Evolutionary conservation across 2,113 vertebrate genomes (phyloP).

Genomic region (Tupaia tana): DNA sequence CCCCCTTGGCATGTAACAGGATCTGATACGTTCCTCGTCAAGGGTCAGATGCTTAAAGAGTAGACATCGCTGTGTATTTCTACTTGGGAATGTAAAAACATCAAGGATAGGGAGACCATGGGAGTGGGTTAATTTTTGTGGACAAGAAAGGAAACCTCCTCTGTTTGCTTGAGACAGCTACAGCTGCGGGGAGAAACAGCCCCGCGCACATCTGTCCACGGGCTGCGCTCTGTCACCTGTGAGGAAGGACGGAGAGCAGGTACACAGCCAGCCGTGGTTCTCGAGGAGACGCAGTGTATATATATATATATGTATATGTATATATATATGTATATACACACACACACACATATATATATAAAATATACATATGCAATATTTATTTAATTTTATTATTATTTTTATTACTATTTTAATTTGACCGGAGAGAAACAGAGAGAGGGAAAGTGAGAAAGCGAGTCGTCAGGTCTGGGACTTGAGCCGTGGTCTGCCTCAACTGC

Average conservation of each 20-base stretch:
- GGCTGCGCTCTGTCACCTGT: background rate
- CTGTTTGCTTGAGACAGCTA: background rate
- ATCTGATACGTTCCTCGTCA: background rate
- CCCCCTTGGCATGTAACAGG: background rate
- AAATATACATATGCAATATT: background rate
- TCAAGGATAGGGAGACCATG: background rate
- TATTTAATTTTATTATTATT: too few species aligned
- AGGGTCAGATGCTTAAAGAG: background rate
- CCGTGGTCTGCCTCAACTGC: too few species aligned
- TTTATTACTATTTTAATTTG: too few species aligned
- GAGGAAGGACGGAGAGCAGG: background rate
- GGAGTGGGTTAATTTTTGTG: background rate
- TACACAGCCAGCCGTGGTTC: background rate
- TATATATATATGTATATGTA: too few species aligned
- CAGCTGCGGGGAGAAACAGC: background rate
- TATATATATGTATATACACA: too few species aligned
- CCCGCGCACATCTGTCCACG: background rate
- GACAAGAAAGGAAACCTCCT: slow-evolving; percentile 37
- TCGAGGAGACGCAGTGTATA: too few species aligned
- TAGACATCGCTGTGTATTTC: background rate
- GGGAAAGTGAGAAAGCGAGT: too few species aligned
- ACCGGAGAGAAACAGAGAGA: too few species aligned
- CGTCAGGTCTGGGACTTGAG: too few species aligned
- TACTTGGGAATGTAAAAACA: slow-evolving; percentile 8
- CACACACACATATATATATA: too few species aligned